Conservation (phyloP, 1,140 invertebrate species). For the Phenacoccus solenopsis region DNA sequence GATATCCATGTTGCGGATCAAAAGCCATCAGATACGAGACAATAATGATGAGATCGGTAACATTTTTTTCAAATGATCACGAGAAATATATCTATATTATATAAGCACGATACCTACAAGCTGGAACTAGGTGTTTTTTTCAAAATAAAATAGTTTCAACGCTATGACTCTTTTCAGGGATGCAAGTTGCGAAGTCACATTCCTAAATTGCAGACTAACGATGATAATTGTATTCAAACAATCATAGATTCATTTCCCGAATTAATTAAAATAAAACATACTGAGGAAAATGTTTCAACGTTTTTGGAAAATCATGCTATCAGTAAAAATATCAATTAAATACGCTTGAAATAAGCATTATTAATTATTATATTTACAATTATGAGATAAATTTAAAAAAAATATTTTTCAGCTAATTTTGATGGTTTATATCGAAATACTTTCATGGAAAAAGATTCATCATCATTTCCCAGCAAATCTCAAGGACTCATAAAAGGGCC, state of each 20-base stretch:
- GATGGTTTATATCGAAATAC: not conserved
- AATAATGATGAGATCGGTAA: slow-evolving; percentile 17
- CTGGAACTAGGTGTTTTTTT: no score
- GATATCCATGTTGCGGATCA: slow-evolving; percentile 19
- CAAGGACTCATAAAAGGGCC: not conserved
- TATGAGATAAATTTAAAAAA: no score
- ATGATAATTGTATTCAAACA: slow-evolving; percentile 5
- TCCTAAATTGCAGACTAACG: slow-evolving; percentile 4
- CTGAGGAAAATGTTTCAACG: not conserved
- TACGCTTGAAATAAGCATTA: no score
- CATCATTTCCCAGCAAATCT: not conserved
- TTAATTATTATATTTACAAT: no score
- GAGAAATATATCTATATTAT: not conserved
- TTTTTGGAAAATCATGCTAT: not conserved
- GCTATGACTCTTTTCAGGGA: not conserved
- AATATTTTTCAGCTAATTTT: slow-evolving; percentile 3
- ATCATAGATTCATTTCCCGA: slow-evolving; percentile 8
- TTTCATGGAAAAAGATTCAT: not conserved
- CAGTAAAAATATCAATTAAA: not conserved
- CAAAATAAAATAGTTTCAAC: not conserved
- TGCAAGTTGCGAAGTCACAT: slow-evolving; percentile 7
- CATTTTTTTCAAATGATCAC: not conserved
- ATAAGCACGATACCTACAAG: no score
- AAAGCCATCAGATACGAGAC: slow-evolving; percentile 18
- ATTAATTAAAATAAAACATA: not conserved